Percentiles rank a stretch among this genome's conserved stretches.
phyloP scores from a whole-genome alignment of 1,140 invertebrate species.

The Drosophila neocordata region DNA sequence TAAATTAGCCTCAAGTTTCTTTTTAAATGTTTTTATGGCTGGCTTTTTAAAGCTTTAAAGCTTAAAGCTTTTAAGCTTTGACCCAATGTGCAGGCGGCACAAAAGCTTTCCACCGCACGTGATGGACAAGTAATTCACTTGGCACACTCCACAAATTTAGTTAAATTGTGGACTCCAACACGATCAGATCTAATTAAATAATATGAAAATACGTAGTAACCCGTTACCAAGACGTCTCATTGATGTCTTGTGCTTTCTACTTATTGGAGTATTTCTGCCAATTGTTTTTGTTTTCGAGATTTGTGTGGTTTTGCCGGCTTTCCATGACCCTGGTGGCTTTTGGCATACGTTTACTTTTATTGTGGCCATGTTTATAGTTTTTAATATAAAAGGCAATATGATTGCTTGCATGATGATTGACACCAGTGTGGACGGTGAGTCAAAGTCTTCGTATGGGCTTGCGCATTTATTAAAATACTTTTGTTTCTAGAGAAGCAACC shows the following conservation, averaged over 20 bases:
- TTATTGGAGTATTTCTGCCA: slow-evolving; percentile 69
- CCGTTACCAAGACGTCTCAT: slow-evolving; percentile 65
- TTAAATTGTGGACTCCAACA: slow-evolving; percentile 19
- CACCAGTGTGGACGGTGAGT: slow-evolving; percentile 65
- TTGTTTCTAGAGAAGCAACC: neutral
- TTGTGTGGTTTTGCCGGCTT: slow-evolving; percentile 87
- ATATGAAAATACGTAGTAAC: slow-evolving; percentile 59
- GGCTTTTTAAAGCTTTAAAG: slow-evolving; percentile 32
- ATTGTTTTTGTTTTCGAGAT: slow-evolving; percentile 84
- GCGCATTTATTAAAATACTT: neutral
- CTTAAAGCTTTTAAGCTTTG: slow-evolving; percentile 43
- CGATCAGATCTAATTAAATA: slow-evolving; percentile 5
- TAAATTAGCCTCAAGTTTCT: neutral
- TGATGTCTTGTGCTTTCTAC: slow-evolving; percentile 63
- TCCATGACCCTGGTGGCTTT: slow-evolving; percentile 83
- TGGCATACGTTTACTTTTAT: slow-evolving; percentile 83
- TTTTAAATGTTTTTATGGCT: neutral
- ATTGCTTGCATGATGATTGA: slow-evolving; percentile 73
- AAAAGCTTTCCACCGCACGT: slow-evolving; percentile 59
- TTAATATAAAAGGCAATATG: slow-evolving; percentile 86
- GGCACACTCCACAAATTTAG: slow-evolving; percentile 25
- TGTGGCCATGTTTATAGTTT: slow-evolving; percentile 85
- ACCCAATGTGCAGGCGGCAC: neutral
- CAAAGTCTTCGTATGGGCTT: too few relatives aligned
- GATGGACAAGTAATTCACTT: slow-evolving; percentile 32